These are phyloP conservation scores for Drosophila incognita DNA, from an alignment of 2,888 invertebrate species.

Conservation along the genomic window DNA sequence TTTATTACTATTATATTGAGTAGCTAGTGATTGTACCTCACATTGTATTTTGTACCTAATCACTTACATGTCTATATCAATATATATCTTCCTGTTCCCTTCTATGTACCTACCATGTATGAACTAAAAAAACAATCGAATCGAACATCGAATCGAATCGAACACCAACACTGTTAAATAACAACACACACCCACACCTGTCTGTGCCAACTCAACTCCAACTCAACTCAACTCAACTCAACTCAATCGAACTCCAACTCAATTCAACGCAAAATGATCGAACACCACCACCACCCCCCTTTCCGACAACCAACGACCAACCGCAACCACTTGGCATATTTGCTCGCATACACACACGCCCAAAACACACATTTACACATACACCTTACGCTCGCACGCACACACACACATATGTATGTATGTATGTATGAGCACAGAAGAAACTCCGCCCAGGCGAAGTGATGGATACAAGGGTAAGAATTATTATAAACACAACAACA, in stretches of 20 bases:
- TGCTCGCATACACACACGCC: neutral
- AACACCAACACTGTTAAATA: conserved; percentile 38
- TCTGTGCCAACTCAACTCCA: conserved; percentile 20
- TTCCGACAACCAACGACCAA: conserved; percentile 47
- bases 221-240: conserved; percentile 23
- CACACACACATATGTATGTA: conserved; percentile 14
- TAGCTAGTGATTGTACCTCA: conserved; percentile 3
- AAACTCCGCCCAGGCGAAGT: conserved; percentile 97
- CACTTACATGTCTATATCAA: conserved; percentile 51
- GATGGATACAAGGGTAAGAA: conserved; percentile 95
- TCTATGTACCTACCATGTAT: conserved; percentile 59
- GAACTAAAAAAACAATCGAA: conserved; percentile 40
- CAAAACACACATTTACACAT: conserved; percentile 14
- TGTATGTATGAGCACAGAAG: conserved; percentile 67
- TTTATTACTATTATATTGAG: conserved; percentile 17
- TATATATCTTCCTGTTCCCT: conserved; percentile 47
- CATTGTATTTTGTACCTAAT: conserved; percentile 58
- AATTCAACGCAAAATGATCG: conserved; percentile 7
- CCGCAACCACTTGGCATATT: conserved; percentile 35
- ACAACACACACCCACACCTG: conserved; percentile 30
- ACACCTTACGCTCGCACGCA: conserved; percentile 18
- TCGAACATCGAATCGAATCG: conserved; percentile 19
- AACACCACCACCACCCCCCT: conserved; percentile 37
- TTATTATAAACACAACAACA: conserved; percentile 28
- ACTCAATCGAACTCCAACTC: conserved; percentile 37